Evolutionary conservation across 2,888 invertebrate species (phyloP).

Genomic region (Lepas anatifera): DNA sequence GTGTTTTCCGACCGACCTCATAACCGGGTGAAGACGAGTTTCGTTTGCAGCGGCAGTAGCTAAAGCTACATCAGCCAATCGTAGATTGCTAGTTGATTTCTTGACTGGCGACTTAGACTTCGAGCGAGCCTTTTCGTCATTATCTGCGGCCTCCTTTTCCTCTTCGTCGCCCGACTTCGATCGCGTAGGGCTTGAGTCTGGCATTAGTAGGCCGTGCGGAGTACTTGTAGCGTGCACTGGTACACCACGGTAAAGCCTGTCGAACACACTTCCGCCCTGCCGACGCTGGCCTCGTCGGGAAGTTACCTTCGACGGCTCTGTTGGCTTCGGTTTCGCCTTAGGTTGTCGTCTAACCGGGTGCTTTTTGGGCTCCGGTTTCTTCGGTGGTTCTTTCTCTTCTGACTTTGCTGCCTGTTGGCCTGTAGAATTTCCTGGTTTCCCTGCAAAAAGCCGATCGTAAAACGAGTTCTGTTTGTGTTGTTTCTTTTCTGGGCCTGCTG

Average conservation of each 20-base stretch:
- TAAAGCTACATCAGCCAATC: not conserved
- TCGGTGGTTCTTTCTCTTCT: not conserved
- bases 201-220: not conserved
- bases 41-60: not conserved
- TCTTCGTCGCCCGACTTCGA: not conserved
- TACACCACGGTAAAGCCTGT: not conserved
- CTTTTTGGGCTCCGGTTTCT: not conserved
- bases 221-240: not conserved
- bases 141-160: not conserved
- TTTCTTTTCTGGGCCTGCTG: not conserved
- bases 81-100: not conserved
- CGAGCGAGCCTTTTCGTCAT: not conserved
- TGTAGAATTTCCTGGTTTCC: not conserved
- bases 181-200: too few relatives aligned
- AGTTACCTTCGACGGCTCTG: not conserved
- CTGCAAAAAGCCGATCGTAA: not conserved
- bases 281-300: not conserved
- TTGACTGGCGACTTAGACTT: not conserved
- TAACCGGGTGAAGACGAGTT: not conserved
- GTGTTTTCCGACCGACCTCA: not conserved
- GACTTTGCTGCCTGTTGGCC: not conserved
- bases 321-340: not conserved
- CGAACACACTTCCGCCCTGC: constrained; percentile 1
- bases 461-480: not conserved
- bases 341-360: not conserved